Evolutionary conservation across 2,888 invertebrate species (phyloP), one percentile per base, ranked within the genome.

Genomic region (Stomorhina lunata): DNA sequence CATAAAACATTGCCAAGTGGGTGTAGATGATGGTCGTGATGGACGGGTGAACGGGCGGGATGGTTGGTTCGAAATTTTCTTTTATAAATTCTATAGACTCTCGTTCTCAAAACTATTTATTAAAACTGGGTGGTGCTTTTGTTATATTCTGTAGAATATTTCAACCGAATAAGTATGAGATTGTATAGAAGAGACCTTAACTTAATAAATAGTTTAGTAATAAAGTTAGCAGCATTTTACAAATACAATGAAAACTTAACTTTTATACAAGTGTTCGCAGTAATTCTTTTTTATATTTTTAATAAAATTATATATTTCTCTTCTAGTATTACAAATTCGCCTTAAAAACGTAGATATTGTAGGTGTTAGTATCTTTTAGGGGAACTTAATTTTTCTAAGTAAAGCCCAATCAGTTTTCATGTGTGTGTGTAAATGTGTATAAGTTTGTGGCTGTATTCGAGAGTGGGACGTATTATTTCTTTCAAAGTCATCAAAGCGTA

Each of bases 401-500:
- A 6, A 43, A 73, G 10, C 27, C 10, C 2, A 20, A 10, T 17
- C n/a, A n/a, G n/a, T n/a, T n/a, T n/a, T n/a, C n/a, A n/a, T 29
- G 2, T 20, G 1, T 48, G 0, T 12, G 20, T 22, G 22, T 50
- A 5, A 45, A n/a, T n/a, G 40, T 48, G 25, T 57, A 9, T 61
- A 5, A 34, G 40, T 43, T 12, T 43, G n/a, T 50, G 12, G 48
- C 9, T 15, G 48, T 43, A 34, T 68, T 34, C 20, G 20, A 9
- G 59, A 45, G 63, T 34, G 69, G 63, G 53, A 65, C 75, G 55
- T 55, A 17, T 75, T 50, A 73, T 73, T 80, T 73, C 73, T 76
- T 75, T 82, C 53, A 79, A 65, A 82, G 40, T 79, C 71, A 82
- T 45, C 71, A 65, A 79, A 82, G 82, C 82, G 76, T 82, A 66